Evolutionary conservation across 2,888 invertebrate species (phyloP).

Genomic region (Melolontha melolontha): DNA sequence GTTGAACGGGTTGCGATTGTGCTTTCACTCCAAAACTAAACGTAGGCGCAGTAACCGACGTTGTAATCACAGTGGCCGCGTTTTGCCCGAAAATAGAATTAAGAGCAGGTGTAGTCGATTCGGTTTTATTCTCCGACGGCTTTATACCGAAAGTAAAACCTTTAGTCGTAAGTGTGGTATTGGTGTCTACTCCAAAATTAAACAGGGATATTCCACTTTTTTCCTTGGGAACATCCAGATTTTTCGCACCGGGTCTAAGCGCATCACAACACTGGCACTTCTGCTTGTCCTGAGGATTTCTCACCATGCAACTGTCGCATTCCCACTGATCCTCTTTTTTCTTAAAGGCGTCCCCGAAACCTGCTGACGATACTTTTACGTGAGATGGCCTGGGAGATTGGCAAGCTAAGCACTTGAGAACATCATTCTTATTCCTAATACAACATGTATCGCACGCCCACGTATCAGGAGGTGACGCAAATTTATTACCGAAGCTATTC

Average conservation of each 20-base stretch:
- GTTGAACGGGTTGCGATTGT: too few species aligned
- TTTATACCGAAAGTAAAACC: slow-evolving; percentile 48
- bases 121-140: slow-evolving; percentile 42
- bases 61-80: slow-evolving; percentile 10
- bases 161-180: slow-evolving; percentile 14
- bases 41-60: slow-evolving; percentile 1
- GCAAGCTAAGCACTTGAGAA: slow-evolving; percentile 69
- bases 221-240: slow-evolving; percentile 44
- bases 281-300: slow-evolving; percentile 66
- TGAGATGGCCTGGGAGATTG: slow-evolving; percentile 63
- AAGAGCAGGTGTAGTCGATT: neutral
- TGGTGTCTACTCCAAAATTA: slow-evolving; percentile 65
- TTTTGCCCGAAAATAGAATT: slow-evolving; percentile 32
- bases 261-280: slow-evolving; percentile 73
- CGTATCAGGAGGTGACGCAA: slow-evolving; percentile 66
- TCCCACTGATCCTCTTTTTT: slow-evolving; percentile 67
- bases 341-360: slow-evolving; percentile 67
- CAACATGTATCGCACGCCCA: slow-evolving; percentile 74
- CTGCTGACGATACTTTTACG: slow-evolving; percentile 48
- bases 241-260: slow-evolving; percentile 64
- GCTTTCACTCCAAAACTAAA: slow-evolving; percentile 40
- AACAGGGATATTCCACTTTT: slow-evolving; percentile 56
- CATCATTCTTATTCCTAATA: slow-evolving; percentile 68
- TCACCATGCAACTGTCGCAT: slow-evolving; percentile 73
- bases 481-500: slow-evolving; percentile 61